Evolutionary conservation across 2,797 vertebrate species (phyloP).

Genomic region (Mus spretus): DNA sequence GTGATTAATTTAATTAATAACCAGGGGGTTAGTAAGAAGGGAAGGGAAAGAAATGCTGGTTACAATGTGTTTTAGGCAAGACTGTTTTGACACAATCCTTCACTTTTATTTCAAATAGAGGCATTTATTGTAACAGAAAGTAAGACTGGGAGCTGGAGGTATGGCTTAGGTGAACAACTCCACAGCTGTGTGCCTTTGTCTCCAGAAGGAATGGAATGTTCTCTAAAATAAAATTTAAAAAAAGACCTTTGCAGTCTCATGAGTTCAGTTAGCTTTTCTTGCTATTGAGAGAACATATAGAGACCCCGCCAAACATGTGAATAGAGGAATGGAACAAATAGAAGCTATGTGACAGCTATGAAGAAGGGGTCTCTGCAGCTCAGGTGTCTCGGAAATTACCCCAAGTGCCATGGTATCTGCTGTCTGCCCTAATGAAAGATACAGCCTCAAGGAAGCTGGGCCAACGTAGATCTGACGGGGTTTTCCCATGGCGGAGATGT

Average conservation of each 20-base stretch:
- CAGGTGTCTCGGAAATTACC: background rate
- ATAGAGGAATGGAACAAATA: background rate
- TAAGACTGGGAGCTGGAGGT: background rate
- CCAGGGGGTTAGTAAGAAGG: background rate
- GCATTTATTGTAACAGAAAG: background rate
- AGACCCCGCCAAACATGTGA: background rate
- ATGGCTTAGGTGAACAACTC: background rate
- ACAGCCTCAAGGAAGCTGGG: background rate
- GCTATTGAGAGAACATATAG: background rate
- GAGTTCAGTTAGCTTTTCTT: background rate
- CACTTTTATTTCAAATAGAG: background rate
- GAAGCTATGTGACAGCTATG: accelerated
- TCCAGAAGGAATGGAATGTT: background rate
- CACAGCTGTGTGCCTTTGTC: background rate
- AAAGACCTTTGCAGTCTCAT: background rate
- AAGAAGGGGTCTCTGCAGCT: background rate
- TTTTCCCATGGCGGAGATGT: background rate
- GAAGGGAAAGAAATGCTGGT: background rate
- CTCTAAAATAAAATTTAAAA: background rate
- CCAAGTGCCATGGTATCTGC: background rate
- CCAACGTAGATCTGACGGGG: background rate
- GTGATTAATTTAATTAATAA: background rate
- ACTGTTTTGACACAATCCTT: background rate
- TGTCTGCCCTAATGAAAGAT: background rate
- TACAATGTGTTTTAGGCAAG: background rate